Evolutionary conservation across 2,113 vertebrate genomes (phyloP).

Genomic region (Manacus vitellinus): DNA sequence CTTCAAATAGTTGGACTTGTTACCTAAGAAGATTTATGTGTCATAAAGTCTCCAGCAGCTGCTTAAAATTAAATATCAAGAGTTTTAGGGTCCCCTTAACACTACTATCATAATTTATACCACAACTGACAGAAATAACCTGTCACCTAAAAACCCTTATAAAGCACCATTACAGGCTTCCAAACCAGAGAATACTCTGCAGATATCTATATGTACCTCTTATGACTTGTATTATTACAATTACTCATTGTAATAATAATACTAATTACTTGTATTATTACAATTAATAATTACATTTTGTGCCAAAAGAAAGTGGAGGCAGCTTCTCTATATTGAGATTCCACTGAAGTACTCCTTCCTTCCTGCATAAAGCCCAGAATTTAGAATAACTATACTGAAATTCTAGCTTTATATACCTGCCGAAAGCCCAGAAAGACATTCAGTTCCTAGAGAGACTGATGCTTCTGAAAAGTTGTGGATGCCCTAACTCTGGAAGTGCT

Average conservation of each 20-base stretch:
- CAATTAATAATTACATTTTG: not conserved
- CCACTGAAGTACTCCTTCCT: not conserved
- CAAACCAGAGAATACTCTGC: not conserved
- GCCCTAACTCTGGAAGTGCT: not conserved
- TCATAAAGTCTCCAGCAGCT: not conserved
- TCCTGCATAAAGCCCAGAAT: not conserved
- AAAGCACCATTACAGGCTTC: not conserved
- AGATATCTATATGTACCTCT: not conserved
- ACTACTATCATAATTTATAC: not conserved
- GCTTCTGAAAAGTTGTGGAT: not conserved
- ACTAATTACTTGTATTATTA: too few species aligned
- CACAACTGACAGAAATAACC: not conserved
- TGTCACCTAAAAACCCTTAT: not conserved
- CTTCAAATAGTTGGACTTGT: not conserved
- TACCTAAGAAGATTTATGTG: not conserved
- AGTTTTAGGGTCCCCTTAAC: not conserved
- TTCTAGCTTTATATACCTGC: not conserved
- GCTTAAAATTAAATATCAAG: conserved; percentile 1
- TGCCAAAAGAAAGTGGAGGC: not conserved
- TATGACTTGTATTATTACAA: not conserved
- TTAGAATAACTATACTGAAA: not conserved
- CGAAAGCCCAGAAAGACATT: not conserved
- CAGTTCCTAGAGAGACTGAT: not conserved
- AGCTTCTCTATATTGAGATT: not conserved
- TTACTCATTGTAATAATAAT: too few species aligned